Evolutionary conservation across 2,797 vertebrate genomes (phyloP), one percentile per base, ranked within the genome.

Genomic region (Dipus sagitta): DNA sequence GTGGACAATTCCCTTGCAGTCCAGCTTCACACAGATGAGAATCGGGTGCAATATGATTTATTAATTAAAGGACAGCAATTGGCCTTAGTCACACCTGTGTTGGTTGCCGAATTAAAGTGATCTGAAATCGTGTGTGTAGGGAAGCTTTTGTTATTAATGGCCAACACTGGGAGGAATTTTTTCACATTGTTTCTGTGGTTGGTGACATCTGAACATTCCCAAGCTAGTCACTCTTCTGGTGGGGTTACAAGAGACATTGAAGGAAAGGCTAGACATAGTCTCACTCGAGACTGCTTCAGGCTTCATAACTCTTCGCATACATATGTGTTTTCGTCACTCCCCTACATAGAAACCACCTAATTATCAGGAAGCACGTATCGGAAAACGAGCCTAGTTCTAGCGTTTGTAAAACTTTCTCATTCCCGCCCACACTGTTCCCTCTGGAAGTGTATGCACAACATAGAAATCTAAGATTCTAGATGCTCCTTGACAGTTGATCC

Each of bases 401-500:
- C 62, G n/a, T 26, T 58, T 86, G 65, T 54, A 42, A 82, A 80
- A 67, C 42, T 91, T 80, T 62, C 58, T 54, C 78, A n/a, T 88
- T 58, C 47, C 84, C 70, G 0, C 52, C 67, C 12, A 38, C n/a
- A 28, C 8, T 86, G 82, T 79, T 65, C 88, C 72, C 90, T 18
- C 9, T 54, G 83, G 71, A 91, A 82, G 60, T 75, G 20, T 90
- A 88, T 93, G 94, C 95, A 88, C 93, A 96, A 76, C 60, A 30
- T 68, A 34, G 68, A 88, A 86, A 79, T 65, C 90, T 64, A 88
- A 93, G 94, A 78, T 87, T 91, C 65, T 62, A 26, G 17, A 91
- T 68, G 88, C 90, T 75, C 88, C 76, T 96, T 80, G 81, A 52
- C 95, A 95, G 96, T 92, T 95, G 96, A 94, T 95, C 90, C 91